phyloP scores from a whole-genome alignment of 1,140 invertebrate genomes.

The Pseudomyrmex concolor region DNA sequence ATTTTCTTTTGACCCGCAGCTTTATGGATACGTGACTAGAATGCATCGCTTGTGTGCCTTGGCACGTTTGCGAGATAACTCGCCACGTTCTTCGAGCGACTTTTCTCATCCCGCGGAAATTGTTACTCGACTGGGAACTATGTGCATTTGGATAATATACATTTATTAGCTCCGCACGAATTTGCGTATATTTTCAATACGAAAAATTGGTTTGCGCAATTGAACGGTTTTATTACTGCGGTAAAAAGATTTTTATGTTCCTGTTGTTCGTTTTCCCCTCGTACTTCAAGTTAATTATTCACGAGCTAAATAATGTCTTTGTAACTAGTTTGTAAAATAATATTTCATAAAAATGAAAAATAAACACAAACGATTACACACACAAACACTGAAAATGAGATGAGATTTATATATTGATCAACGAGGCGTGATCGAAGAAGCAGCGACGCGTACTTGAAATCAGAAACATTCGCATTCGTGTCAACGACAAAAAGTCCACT shows the following conservation, averaged over 20 bases:
- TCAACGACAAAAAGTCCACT: constrained; percentile 2
- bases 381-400: not conserved
- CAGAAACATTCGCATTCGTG: constrained; percentile 34
- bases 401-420: not conserved
- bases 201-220: constrained; percentile 21
- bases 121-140: constrained; percentile 2
- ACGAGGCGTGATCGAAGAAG: constrained; percentile 3
- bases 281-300: constrained; percentile 63
- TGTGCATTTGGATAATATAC: constrained; percentile 14
- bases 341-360: too few species aligned
- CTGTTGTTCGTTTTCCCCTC: not conserved
- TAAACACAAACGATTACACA: not conserved
- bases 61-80: constrained; percentile 27
- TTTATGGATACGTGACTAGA: constrained; percentile 67
- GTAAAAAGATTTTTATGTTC: not conserved
- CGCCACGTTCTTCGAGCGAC: constrained; percentile 12
- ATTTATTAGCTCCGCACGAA: constrained; percentile 34
- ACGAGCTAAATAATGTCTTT: constrained; percentile 22
- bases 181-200: constrained; percentile 29
- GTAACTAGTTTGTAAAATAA: constrained; percentile 31
- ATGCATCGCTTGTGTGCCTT: constrained; percentile 30
- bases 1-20: constrained; percentile 10
- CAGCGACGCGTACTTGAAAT: constrained; percentile 4
- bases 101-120: constrained; percentile 13
- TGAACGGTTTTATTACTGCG: constrained; percentile 15